Base-by-base conservation (phyloP, 2,888 invertebrate species). In the Drosophila cyrtoloma region DNA sequence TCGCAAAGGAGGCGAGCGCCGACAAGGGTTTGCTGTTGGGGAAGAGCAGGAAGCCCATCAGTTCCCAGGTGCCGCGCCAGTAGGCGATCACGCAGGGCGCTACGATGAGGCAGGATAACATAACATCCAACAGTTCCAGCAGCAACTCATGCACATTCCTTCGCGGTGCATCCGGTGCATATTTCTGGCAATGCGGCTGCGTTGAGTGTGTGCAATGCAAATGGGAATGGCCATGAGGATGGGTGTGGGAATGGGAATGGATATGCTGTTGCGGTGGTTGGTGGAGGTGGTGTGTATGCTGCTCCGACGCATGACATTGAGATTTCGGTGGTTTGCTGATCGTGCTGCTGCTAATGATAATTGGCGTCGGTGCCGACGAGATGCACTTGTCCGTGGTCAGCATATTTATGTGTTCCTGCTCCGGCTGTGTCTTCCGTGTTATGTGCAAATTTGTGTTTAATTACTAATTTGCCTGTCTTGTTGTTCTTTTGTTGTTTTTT, bases 31-130 rank as follows among this genome's bases (percentile, higher is more conserved):
- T 93, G 70, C 95, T 93, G 0, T 94, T 94, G 0, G 97, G 96
- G 81, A 95, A 95, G 67, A 97, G 94, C 92, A 96, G 96, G 61
- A 95, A 92, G 91, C 96, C 96, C 94, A 97, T 96, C 60, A 97
- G 94, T 55, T 95, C 95, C 97, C 97, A 98, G 56, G 97, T 96
- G 42, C 97, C 97, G 77, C 97, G 95, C 98, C 98, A 97, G 93
- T 97, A 97, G 76, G 96, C 95, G 68, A 98, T 97, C 58, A 97
- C 97, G 66, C 96, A 95, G 16, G 97, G 97, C 3, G 97, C 96
- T 26, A 97, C 96, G 42, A 97, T 94, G 16, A 95, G 91, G 79
- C 96, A 95, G 61, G 97, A 96, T 92, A 97, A 95, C 28, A 96
- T 91, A 42, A 95, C 95, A 93, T 97, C 97, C 75, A 97, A 94